Evolutionary conservation across 2,888 invertebrate species (phyloP).

Genomic region (Minunthozetes semirufus): DNA sequence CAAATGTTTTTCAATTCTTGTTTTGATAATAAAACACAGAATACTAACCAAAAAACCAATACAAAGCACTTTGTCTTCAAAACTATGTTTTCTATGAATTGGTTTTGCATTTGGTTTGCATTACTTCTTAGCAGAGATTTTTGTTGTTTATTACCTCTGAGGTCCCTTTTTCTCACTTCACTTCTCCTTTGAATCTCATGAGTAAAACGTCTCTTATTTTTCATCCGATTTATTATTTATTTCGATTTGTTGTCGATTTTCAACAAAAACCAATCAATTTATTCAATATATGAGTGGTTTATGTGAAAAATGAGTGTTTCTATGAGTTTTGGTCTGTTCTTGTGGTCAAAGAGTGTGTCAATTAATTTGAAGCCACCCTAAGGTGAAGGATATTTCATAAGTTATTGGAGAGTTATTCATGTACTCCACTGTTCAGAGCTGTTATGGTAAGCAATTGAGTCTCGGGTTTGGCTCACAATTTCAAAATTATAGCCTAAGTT

Average conservation of each 20-base stretch:
- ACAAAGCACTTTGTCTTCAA: slow-evolving; percentile 17
- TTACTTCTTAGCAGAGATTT: background rate
- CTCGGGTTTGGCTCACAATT: background rate
- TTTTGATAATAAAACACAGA: slow-evolving; percentile 17
- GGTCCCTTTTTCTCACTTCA: background rate
- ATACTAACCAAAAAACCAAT: background rate
- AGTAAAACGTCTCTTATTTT: background rate
- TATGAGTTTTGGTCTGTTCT: background rate
- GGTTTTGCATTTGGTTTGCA: background rate
- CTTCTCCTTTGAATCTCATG: background rate
- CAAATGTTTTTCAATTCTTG: background rate
- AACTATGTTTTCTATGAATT: background rate
- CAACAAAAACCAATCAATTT: background rate
- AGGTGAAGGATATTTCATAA: slow-evolving; percentile 10
- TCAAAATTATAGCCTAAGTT: slow-evolving; percentile 18
- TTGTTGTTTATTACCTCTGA: slow-evolving; percentile 1
- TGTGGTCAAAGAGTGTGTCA: slow-evolving; percentile 1
- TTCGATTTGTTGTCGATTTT: background rate
- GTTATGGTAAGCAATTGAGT: slow-evolving; percentile 9
- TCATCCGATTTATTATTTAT: background rate
- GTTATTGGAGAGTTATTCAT: background rate
- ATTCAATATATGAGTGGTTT: background rate
- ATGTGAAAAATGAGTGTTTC: slow-evolving; percentile 8
- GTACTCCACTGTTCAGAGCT: background rate
- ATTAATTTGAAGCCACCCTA: slow-evolving; percentile 14